Base-by-base conservation (phyloP, 2,888 invertebrate species). In the Dromius quadrimaculatus region DNA sequence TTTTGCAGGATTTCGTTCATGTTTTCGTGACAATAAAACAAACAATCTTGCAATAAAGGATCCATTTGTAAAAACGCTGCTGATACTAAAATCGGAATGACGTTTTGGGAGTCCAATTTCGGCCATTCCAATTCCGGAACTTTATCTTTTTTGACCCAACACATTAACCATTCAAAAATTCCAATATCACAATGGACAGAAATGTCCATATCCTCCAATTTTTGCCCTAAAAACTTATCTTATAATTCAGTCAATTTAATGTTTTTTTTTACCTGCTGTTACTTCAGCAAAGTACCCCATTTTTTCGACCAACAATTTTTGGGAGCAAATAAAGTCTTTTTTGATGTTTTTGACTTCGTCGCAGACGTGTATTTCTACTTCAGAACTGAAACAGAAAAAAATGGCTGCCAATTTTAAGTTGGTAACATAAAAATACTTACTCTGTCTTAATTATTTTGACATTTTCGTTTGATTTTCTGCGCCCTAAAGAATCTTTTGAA, bases 51-150 rank as follows among this genome's bases (percentile, higher is more conserved):
- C 1, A 96, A 86, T 61, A 97, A 84, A 1, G 93, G 92, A 77
- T 95, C 93, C 97, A 97, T 97, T 87, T 95, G 92, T 20, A 98
- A 84, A 81, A 97, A 98, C 28, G 95, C 94, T 0, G 97, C 97
- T 0, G 97, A 97, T 0, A 97, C 95, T 72, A 97, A 86, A 63
- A 98, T 92, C 0, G 97, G 96, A 64, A 97, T 89, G 1, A 96
- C 97, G 81, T 94, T 96, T 77, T 87, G 89, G 0, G 93, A 86
- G 79, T 95, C 95, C 43, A 93, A 81, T 41, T 84, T 81, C 0
- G 93, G 93, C 86, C 88, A 88, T 74, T 88, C 88, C 0, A 88
- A 88, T 71, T 88, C 87, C 71, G 88, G 83, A 1, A 73, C 47
- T 71, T 88, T 85, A 75, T 92, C 92, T 23, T 89, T 87, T 81